Percentiles rank a stretch among this genome's conserved stretches.
These are phyloP conservation scores for Julus scanicus DNA, from an alignment of 2,888 invertebrate genomes.

Conservation along the genomic window DNA sequence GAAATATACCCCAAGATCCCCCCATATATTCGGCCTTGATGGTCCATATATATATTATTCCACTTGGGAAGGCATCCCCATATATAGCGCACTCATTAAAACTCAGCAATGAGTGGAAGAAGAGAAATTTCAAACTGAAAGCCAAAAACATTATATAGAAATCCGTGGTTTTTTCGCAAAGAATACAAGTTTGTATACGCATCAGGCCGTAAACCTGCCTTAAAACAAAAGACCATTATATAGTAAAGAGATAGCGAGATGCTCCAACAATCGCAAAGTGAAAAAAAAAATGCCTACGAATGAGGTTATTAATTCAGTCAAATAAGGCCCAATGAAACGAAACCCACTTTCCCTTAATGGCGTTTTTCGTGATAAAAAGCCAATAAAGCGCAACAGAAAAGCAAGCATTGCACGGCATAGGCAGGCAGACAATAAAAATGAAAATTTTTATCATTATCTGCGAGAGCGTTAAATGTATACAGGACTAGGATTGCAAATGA, in stretches of 20 bases:
- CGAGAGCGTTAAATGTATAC: background rate
- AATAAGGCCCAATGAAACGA: background rate
- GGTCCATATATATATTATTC: no score
- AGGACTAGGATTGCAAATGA: background rate
- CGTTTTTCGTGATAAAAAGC: constrained; percentile 17
- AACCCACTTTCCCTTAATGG: constrained; percentile 10
- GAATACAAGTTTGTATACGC: no score
- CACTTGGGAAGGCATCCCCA: no score
- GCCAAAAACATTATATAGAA: no score
- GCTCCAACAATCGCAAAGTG: background rate
- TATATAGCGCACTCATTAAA: no score
- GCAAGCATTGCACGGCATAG: background rate
- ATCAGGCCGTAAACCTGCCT: background rate
- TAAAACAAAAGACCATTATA: background rate
- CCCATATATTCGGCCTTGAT: no score
- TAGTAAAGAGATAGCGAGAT: background rate
- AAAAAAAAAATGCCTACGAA: constrained; percentile 21
- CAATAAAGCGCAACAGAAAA: background rate
- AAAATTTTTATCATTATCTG: constrained; percentile 19
- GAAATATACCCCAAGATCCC: no score
- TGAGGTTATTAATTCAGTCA: constrained; percentile 11
- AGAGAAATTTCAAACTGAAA: no score
- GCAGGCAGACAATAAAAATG: background rate
- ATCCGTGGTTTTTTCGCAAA: no score
- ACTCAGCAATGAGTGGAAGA: no score